A percentile compares a stretch with the other conserved stretches of the same genome.
Conservation (phyloP, 2,888 invertebrate species). For the Drosophila percnosoma region DNA sequence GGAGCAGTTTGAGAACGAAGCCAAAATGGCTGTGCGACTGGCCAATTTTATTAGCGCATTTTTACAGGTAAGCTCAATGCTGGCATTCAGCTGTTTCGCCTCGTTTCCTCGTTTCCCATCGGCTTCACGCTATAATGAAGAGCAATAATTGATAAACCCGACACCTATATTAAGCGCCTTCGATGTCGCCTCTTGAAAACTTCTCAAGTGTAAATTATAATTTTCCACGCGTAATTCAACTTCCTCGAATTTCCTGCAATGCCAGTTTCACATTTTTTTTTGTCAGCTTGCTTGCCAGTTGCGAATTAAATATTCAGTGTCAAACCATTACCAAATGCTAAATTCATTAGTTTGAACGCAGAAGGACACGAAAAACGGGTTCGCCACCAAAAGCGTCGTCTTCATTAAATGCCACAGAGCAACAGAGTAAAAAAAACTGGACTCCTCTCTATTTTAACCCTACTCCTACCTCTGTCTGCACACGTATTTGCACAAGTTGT, state of each 20-base stretch:
- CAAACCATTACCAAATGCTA: constrained; percentile 81
- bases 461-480: constrained; percentile 23
- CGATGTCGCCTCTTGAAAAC: constrained; percentile 77
- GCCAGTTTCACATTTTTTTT: constrained; percentile 67
- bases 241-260: constrained; percentile 82
- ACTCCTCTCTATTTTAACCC: constrained; percentile 24
- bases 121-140: constrained; percentile 75
- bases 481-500: constrained; percentile 76
- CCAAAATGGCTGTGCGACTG: constrained; percentile 97
- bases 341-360: constrained; percentile 80
- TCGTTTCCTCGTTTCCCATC: constrained; percentile 70
- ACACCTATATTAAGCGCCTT: constrained; percentile 80
- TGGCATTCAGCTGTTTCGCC: constrained; percentile 25
- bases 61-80: constrained; percentile 88
- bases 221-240: constrained; percentile 83
- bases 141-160: constrained; percentile 80
- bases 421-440: constrained; percentile 34
- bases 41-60: constrained; percentile 98
- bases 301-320: constrained; percentile 83
- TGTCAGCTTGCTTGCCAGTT: constrained; percentile 34
- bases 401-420: constrained; percentile 67
- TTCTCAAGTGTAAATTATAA: constrained; percentile 83
- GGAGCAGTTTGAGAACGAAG: constrained; percentile 96
- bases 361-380: constrained; percentile 82
- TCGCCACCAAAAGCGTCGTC: constrained; percentile 71